A percentile compares a stretch with the other conserved stretches of the same genome.
phyloP scores from a whole-genome alignment of 2,113 vertebrate species.

The Zosterops japonicus region DNA sequence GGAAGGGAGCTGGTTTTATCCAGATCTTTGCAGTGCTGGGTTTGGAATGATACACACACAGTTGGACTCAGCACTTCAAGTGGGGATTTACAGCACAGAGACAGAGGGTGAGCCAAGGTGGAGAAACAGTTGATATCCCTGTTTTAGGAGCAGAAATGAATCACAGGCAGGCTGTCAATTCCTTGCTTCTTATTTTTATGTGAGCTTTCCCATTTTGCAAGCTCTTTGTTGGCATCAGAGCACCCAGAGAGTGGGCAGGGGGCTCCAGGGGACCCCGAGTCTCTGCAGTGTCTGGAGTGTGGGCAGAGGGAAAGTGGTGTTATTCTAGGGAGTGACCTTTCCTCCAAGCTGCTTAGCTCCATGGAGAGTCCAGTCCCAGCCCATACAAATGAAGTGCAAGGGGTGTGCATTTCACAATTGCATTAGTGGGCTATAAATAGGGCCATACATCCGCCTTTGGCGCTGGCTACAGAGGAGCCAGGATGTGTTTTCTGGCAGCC shows the following conservation, averaged over 20 bases:
- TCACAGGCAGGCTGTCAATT: not conserved
- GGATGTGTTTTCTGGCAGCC: conserved; percentile 21
- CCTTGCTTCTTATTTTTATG: not conserved
- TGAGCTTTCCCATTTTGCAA: not conserved
- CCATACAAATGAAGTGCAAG: not conserved
- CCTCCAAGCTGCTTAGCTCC: not conserved
- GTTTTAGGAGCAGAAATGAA: not conserved
- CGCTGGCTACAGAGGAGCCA: not conserved
- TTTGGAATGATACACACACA: rapidly evolving
- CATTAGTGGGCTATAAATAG: conserved; percentile 31
- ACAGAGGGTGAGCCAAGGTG: not conserved
- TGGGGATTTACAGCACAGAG: not conserved
- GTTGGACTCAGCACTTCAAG: rapidly evolving
- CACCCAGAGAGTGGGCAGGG: not conserved
- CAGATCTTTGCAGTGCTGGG: not conserved
- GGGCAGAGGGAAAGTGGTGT: rapidly evolving
- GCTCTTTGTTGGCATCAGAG: rapidly evolving
- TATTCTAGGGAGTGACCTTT: not conserved
- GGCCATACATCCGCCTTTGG: not conserved
- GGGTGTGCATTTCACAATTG: not conserved
- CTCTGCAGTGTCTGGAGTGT: not conserved
- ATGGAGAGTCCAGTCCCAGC: not conserved
- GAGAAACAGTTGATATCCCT: not conserved
- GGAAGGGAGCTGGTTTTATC: not conserved
- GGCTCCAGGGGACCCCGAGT: rapidly evolving